Conservation (phyloP, 2,888 invertebrate genomes). For the Drosophila prostipennis region DNA sequence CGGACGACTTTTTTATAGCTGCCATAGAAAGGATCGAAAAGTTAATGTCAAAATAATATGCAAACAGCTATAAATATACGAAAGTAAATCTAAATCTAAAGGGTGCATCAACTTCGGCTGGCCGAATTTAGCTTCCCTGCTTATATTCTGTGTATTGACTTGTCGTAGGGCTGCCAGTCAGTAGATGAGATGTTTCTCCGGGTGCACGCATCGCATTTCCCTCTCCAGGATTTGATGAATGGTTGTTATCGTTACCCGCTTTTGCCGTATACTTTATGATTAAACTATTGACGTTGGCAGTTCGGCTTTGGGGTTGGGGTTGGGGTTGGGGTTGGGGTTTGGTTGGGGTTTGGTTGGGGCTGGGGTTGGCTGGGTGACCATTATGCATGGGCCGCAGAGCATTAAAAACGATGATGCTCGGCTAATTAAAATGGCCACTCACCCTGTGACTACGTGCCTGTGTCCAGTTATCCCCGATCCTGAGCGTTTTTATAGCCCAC, state of each 20-base stretch:
- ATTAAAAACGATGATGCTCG: constrained; percentile 40
- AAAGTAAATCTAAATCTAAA: too few species aligned
- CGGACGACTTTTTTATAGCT: too few species aligned
- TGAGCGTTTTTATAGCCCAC: constrained; percentile 22
- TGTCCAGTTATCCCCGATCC: constrained; percentile 35
- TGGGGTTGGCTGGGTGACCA: constrained; percentile 56
- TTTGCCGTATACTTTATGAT: constrained; percentile 68
- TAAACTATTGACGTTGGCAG: constrained; percentile 68
- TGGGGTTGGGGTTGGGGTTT: constrained; percentile 47
- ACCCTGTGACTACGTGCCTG: constrained; percentile 14
- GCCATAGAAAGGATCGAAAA: too few species aligned
- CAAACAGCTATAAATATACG: too few species aligned
- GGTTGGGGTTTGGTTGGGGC: constrained; percentile 13
- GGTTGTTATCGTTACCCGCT: constrained; percentile 64
- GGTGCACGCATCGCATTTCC: constrained; percentile 14
- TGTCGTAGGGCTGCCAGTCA: background rate
- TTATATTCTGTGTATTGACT: background rate
- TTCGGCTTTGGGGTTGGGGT: background rate
- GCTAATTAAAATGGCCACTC: constrained; percentile 67
- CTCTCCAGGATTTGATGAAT: constrained; percentile 38
- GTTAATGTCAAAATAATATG: too few species aligned
- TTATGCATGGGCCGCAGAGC: constrained; percentile 55
- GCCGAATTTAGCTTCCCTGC: too few species aligned
- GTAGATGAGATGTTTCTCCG: constrained; percentile 10
- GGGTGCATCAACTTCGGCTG: too few species aligned